These are phyloP conservation scores for Anthonomus grandis DNA, from an alignment of 1,140 invertebrate genomes.

Conservation along the genomic window DNA sequence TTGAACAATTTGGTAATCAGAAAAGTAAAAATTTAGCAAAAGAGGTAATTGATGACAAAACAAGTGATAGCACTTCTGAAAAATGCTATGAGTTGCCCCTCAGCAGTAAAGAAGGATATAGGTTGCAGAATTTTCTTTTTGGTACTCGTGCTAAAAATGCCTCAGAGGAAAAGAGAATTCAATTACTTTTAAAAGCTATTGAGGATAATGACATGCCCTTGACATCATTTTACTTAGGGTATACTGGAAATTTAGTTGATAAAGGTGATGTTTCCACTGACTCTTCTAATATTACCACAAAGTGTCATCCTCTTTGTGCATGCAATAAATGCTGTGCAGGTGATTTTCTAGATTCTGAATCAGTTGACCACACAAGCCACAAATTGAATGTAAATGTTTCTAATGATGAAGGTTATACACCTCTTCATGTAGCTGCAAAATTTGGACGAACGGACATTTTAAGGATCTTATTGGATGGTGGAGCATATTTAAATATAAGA, in stretches of 20 bases:
- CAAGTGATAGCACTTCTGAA: neutral
- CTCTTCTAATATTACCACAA: constrained; percentile 8
- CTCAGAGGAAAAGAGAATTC: constrained; percentile 61
- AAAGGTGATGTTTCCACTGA: too few relatives aligned
- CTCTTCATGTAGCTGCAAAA: constrained; percentile 64
- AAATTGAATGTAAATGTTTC: constrained; percentile 59
- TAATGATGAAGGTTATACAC: constrained; percentile 64
- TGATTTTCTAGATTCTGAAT: constrained; percentile 9
- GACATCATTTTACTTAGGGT: constrained; percentile 70
- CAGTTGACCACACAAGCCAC: constrained; percentile 36
- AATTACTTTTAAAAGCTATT: constrained; percentile 69
- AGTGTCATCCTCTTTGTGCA: constrained; percentile 70
- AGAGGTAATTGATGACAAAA: neutral
- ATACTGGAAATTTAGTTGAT: constrained; percentile 45
- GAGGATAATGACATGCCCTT: constrained; percentile 70
- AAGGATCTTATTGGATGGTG: constrained; percentile 59
- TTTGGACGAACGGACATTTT: constrained; percentile 60
- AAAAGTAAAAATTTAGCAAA: constrained; percentile 25
- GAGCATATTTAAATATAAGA: constrained; percentile 55
- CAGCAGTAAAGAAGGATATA: too few relatives aligned
- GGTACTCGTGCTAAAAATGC: constrained; percentile 48
- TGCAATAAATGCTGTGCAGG: constrained; percentile 57
- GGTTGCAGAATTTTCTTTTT: constrained; percentile 11
- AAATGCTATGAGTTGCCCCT: neutral
- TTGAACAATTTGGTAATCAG: constrained; percentile 41